Percentiles rank a stretch among this genome's conserved stretches.
Conservation (phyloP, 2,797 vertebrate species). For the Gymnoscopelus braueri region DNA sequence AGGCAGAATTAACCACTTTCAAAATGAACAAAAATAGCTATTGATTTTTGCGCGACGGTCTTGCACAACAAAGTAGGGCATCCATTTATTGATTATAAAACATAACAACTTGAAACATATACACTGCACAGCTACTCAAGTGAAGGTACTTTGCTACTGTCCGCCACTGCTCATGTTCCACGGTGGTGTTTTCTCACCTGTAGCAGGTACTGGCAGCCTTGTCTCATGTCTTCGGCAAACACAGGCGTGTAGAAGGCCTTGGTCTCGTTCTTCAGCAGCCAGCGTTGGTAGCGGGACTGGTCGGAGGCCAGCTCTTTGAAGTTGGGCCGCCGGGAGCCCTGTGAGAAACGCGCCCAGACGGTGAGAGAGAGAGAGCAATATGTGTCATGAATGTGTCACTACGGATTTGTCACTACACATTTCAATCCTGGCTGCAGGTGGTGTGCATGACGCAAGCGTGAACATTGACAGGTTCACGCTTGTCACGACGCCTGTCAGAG, state of each 20-base stretch:
- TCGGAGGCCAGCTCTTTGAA: constrained; percentile 93
- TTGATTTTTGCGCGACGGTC: background rate
- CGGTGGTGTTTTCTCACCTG: constrained; percentile 81
- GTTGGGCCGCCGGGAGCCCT: constrained; percentile 94
- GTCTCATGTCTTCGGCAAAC: constrained; percentile 92
- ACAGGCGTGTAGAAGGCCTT: constrained; percentile 97
- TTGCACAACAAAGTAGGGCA: background rate
- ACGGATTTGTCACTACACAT: too few species aligned
- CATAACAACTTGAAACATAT: too few species aligned
- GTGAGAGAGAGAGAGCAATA: background rate
- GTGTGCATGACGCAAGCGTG: too few species aligned
- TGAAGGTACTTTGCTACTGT: too few species aligned
- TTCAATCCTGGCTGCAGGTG: too few species aligned
- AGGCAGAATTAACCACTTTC: background rate
- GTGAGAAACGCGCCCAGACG: constrained; percentile 1
- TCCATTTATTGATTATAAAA: too few species aligned
- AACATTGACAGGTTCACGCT: too few species aligned
- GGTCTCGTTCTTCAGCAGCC: constrained; percentile 94
- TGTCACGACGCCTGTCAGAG: too few species aligned
- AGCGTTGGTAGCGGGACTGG: constrained; percentile 90
- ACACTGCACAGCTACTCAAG: too few species aligned
- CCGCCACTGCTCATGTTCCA: too few species aligned
- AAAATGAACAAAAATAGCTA: background rate
- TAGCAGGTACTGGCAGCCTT: constrained; percentile 93
- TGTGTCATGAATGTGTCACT: background rate